These are phyloP conservation scores for Ophion ventricosus DNA, from an alignment of 2,888 invertebrate species.

Conservation along the genomic window DNA sequence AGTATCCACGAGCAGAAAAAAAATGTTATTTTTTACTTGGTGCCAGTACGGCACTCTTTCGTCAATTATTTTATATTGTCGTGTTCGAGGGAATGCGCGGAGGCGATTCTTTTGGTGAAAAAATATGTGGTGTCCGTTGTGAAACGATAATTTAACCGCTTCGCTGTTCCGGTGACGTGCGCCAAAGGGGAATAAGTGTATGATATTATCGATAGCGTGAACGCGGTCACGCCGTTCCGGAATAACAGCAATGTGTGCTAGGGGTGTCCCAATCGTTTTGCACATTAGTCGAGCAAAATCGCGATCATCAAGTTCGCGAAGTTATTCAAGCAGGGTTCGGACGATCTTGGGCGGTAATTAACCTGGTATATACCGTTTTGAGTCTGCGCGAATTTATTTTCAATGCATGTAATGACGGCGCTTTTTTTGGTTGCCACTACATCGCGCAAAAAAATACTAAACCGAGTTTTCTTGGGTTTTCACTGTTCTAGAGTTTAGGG, in stretches of 20 bases:
- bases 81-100: not conserved
- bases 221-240: constrained; percentile 3
- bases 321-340: not conserved
- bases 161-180: not conserved
- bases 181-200: not conserved
- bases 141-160: not conserved
- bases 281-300: not conserved
- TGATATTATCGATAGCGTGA: constrained; percentile 26
- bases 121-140: not conserved
- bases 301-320: not conserved
- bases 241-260: not conserved
- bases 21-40: not conserved
- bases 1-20: not conserved
- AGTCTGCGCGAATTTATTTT: not conserved
- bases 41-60: too few species aligned
- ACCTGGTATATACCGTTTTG: not conserved
- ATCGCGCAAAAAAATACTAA: too few species aligned
- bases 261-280: not conserved
- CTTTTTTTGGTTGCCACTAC: not conserved
- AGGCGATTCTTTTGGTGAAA: constrained; percentile 1
- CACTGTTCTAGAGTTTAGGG: too few species aligned
- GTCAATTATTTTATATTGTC: not conserved
- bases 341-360: not conserved
- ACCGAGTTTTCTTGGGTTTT: too few species aligned
- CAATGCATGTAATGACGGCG: not conserved